These are phyloP conservation scores for Alouatta palliata DNA, from an alignment of 2,113 vertebrate genomes.

Conservation along the genomic window DNA sequence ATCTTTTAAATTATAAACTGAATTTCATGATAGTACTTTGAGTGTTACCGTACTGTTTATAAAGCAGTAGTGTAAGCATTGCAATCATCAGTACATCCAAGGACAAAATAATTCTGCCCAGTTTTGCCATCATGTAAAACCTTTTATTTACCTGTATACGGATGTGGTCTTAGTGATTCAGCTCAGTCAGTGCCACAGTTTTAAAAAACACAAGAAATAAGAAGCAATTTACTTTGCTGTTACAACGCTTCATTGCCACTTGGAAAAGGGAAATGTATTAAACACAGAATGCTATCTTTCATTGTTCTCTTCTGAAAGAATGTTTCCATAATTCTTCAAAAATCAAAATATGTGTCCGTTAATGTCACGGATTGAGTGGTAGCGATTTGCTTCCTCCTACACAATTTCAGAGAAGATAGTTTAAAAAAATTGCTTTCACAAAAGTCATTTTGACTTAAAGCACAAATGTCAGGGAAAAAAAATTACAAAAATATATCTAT, in stretches of 20 bases:
- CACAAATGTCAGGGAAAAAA: constrained; percentile 1
- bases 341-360: constrained; percentile 55
- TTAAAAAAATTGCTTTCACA: neutral
- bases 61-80: neutral
- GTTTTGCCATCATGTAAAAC: neutral
- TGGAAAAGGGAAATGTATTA: constrained; percentile 34
- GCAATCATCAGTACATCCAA: neutral
- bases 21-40: neutral
- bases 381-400: neutral
- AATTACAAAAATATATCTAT: neutral
- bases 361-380: constrained; percentile 45
- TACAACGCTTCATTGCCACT: constrained; percentile 9
- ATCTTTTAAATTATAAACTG: neutral
- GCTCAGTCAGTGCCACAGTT: constrained; percentile 25
- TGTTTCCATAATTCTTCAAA: constrained; percentile 57
- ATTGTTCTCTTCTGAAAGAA: constrained; percentile 52
- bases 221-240: constrained; percentile 44
- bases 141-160: neutral
- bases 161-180: neutral
- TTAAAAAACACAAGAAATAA: constrained; percentile 51
- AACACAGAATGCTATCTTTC: constrained; percentile 30
- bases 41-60: neutral
- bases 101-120: neutral
- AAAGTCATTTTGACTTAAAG: constrained; percentile 44
- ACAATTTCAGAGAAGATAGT: neutral